A percentile compares a stretch with the other conserved stretches of the same genome.
phyloP scores from a whole-genome alignment of 1,140 invertebrate genomes.

The Pogonomyrmex barbatus region DNA sequence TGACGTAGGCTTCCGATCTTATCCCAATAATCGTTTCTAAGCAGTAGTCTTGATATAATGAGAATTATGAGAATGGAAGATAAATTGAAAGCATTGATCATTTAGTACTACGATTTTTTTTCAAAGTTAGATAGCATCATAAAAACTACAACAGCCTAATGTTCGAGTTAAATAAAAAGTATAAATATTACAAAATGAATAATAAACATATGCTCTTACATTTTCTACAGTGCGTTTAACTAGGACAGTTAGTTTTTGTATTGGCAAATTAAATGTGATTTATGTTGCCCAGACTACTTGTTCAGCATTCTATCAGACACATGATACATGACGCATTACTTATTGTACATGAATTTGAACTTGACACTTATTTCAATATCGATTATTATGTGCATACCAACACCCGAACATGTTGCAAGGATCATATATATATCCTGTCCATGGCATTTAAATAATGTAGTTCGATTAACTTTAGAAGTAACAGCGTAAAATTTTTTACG shows the following conservation, averaged over 20 bases:
- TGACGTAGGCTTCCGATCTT: conserved; percentile 25
- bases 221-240: not conserved
- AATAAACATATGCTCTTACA: conserved; percentile 1
- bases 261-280: conserved; percentile 40
- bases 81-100: conserved; percentile 12
- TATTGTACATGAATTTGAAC: conserved; percentile 67
- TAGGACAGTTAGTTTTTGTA: not conserved
- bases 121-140: not conserved
- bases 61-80: not conserved
- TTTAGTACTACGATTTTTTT: not conserved
- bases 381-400: conserved; percentile 32
- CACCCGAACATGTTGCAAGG: conserved; percentile 50
- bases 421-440: conserved; percentile 65
- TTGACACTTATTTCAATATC: conserved; percentile 64
- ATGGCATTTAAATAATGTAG: conserved; percentile 32
- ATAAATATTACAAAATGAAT: not conserved
- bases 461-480: not conserved
- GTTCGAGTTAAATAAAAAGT: not conserved
- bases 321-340: conserved; percentile 46
- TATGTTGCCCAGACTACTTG: not conserved
- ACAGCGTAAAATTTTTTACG: not conserved
- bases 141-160: not conserved
- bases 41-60: not conserved
- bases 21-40: conserved; percentile 22
- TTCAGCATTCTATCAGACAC: not conserved